These are phyloP conservation scores for Threskiornis aethiopicus DNA, from an alignment of 2,797 vertebrate genomes.

Conservation along the genomic window DNA sequence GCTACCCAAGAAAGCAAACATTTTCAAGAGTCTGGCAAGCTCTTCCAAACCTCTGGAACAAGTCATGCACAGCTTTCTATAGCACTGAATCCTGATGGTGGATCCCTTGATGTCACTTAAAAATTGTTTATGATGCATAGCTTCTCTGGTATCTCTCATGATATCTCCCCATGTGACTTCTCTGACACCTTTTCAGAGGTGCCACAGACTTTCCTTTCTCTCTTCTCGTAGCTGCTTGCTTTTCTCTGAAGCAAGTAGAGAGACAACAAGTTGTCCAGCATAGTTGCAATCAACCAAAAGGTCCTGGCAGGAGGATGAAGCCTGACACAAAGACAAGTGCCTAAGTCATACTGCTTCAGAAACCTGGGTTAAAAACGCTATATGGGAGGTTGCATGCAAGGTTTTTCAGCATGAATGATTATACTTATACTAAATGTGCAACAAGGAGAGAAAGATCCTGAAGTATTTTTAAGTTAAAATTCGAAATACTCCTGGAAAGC, in stretches of 20 bases:
- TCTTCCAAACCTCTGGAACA: not conserved
- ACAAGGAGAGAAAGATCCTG: not conserved
- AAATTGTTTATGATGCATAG: not conserved
- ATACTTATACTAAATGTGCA: not conserved
- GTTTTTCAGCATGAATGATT: not conserved
- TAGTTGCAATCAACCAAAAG: not conserved
- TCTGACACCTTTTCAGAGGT: not conserved
- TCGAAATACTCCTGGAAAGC: not conserved
- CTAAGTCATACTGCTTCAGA: not conserved
- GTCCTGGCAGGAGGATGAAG: not conserved
- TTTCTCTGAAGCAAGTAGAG: not conserved
- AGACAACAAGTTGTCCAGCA: not conserved
- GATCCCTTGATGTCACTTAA: not conserved
- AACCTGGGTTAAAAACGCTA: not conserved
- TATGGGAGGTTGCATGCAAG: not conserved
- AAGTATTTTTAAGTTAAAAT: not conserved
- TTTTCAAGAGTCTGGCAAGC: not conserved
- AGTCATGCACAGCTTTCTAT: not conserved
- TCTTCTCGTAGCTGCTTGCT: not conserved
- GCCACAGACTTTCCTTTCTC: not conserved
- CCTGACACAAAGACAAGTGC: not conserved
- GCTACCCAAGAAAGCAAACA: not conserved
- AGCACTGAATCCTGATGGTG: not conserved
- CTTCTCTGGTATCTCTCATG: not conserved
- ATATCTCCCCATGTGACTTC: not conserved